Evolutionary conservation across 2,797 vertebrate genomes (phyloP).

Genomic region (Tapirus indicus): DNA sequence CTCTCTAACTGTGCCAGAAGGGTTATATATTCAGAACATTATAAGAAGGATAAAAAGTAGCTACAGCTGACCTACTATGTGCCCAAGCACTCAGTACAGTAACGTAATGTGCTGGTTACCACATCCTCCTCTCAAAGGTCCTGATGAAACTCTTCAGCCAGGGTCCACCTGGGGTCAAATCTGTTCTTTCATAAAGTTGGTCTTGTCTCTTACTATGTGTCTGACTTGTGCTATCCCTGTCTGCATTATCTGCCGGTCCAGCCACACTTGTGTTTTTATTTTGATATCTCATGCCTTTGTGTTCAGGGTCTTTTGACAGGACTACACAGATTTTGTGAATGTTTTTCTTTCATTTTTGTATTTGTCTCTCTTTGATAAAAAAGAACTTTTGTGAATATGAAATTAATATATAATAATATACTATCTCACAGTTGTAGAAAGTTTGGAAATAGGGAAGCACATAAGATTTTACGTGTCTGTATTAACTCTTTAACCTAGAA

Average conservation of each 20-base stretch:
- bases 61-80: background rate
- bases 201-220: accelerated
- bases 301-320: background rate
- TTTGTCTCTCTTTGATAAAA: background rate
- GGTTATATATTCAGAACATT: background rate
- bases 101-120: accelerated
- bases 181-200: no score
- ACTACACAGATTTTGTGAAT: background rate
- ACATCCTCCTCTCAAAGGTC: background rate
- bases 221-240: background rate
- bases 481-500: background rate
- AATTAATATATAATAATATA: background rate
- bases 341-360: background rate
- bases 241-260: background rate
- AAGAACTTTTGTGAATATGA: background rate
- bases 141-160: background rate
- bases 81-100: background rate
- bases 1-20: background rate
- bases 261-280: background rate
- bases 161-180: no score
- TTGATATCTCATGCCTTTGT: background rate
- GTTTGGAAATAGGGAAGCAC: background rate
- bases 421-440: background rate
- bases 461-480: background rate
- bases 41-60: no score